A percentile compares a stretch with the other conserved stretches of the same genome.
phyloP scores from a whole-genome alignment of 2,797 vertebrate genomes.

The Cirrhinus molitorella region DNA sequence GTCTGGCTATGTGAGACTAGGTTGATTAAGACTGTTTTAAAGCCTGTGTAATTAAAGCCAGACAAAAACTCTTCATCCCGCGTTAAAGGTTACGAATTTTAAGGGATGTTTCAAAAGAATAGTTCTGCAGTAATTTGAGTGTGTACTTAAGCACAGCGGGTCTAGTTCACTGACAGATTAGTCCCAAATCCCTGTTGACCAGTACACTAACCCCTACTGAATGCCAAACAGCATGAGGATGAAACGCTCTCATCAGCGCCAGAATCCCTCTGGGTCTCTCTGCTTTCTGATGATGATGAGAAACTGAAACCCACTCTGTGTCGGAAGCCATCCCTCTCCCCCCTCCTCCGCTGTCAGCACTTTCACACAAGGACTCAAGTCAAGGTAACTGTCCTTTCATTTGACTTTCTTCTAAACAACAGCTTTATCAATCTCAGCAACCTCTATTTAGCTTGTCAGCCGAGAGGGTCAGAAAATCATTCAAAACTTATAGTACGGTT shows the following conservation, averaged over 20 bases:
- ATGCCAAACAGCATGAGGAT: constrained; percentile 19
- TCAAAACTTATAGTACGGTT: not conserved
- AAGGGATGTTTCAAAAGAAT: not conserved
- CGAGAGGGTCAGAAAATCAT: not conserved
- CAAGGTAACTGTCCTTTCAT: constrained; percentile 33
- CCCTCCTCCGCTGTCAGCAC: constrained; percentile 31
- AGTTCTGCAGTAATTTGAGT: constrained; percentile 33
- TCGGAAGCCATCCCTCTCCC: not conserved
- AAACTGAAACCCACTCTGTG: constrained; percentile 39
- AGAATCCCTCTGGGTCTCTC: constrained; percentile 33
- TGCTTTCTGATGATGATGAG: constrained; percentile 53
- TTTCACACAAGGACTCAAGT: constrained; percentile 21
- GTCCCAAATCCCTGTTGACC: constrained; percentile 30
- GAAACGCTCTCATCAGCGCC: constrained; percentile 17
- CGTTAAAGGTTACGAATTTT: constrained; percentile 4
- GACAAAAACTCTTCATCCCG: not conserved
- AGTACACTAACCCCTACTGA: constrained; percentile 28
- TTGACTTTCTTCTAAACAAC: constrained; percentile 12
- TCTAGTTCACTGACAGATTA: constrained; percentile 30
- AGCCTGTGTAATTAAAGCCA: not conserved
- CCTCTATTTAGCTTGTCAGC: not conserved
- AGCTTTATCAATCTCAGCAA: constrained; percentile 16
- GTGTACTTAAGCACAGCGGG: constrained; percentile 28
- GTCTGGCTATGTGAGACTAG: not conserved
- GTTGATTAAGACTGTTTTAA: not conserved